Evolutionary conservation across 2,888 invertebrate species (phyloP).

Genomic region (Malthinus flaveolus): DNA sequence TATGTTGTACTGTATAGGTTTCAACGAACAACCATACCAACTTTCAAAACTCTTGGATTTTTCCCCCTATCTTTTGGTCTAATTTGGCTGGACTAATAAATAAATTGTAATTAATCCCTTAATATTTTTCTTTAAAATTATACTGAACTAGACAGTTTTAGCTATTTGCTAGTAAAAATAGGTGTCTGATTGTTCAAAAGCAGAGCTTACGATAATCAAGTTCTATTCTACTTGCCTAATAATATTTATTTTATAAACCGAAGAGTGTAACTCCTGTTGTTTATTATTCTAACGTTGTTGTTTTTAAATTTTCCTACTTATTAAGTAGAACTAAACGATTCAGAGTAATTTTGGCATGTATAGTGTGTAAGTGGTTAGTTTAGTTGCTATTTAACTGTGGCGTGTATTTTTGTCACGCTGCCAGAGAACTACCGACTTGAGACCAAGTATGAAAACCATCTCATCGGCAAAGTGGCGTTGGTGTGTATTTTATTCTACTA

Average conservation of each 20-base stretch:
- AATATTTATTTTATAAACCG: not conserved
- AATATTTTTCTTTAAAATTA: no score
- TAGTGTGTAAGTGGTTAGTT: constrained; percentile 11
- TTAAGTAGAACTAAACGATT: not conserved
- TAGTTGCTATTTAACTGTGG: constrained; percentile 28
- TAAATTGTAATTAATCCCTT: no score
- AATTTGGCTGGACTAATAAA: no score
- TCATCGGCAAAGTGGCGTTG: constrained; percentile 96
- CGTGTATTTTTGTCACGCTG: constrained; percentile 52
- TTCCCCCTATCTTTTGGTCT: no score
- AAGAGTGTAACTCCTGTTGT: not conserved
- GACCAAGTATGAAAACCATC: constrained; percentile 96
- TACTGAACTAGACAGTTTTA: no score
- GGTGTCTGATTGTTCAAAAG: no score
- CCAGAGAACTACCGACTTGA: constrained; percentile 97
- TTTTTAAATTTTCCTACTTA: not conserved
- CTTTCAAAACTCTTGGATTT: no score
- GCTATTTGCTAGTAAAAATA: no score
- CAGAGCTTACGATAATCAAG: no score
- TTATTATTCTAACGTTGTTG: not conserved
- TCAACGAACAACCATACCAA: no score
- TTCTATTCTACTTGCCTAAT: not conserved
- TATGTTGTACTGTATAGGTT: no score
- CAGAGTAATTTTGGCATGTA: constrained; percentile 10
- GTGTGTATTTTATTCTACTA: constrained; percentile 63